These are phyloP conservation scores for Meloidogyne exigua DNA, from an alignment of 1,140 invertebrate genomes.

Conservation along the genomic window DNA sequence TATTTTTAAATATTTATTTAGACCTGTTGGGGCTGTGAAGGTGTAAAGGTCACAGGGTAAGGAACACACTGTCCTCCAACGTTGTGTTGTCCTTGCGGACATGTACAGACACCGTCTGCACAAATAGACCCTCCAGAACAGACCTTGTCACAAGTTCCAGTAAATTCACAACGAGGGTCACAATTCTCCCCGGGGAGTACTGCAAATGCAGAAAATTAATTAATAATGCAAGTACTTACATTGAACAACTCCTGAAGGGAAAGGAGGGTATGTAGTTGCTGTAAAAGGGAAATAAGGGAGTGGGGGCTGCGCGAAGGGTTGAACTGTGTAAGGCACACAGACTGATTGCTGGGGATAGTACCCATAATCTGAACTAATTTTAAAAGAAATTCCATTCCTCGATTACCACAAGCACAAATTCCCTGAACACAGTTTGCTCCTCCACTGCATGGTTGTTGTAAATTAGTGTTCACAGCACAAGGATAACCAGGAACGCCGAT, in stretches of 20 bases:
- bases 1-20: too few species aligned
- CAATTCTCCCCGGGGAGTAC: constrained; percentile 44
- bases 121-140: constrained; percentile 42
- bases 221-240: constrained; percentile 19
- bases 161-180: constrained; percentile 46
- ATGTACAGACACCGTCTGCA: constrained; percentile 50
- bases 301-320: constrained; percentile 5
- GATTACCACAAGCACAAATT: constrained; percentile 39
- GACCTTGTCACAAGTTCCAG: constrained; percentile 33
- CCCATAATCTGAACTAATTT: neutral
- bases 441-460: constrained; percentile 42
- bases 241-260: constrained; percentile 29
- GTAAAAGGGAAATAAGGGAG: neutral
- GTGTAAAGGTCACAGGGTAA: constrained; percentile 28
- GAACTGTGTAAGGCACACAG: constrained; percentile 17
- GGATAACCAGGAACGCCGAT: constrained; percentile 16
- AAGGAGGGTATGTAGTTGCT: constrained; percentile 13
- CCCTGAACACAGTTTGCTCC: constrained; percentile 40
- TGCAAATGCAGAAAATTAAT: neutral
- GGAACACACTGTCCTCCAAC: constrained; percentile 46
- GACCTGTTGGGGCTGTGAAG: constrained; percentile 1
- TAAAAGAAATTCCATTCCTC: neutral
- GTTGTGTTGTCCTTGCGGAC: constrained; percentile 43
- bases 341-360: constrained; percentile 11
- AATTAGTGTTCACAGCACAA: neutral